Evolutionary conservation across 2,113 vertebrate genomes (phyloP).

Genomic region (Aythya baeri): DNA sequence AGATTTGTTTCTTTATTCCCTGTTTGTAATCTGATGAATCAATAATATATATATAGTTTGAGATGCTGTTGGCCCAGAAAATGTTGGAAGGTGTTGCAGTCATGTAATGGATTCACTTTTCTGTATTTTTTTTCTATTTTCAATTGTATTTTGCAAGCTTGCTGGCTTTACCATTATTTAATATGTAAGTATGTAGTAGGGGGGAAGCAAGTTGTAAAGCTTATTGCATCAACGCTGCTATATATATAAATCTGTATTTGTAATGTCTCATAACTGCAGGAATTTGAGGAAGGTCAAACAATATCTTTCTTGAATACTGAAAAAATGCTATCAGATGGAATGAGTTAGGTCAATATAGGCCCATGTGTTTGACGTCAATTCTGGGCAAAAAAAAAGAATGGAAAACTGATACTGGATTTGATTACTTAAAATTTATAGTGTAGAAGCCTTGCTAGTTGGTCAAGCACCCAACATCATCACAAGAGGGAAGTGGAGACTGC

Average conservation of each 20-base stretch:
- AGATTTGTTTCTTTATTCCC: neutral
- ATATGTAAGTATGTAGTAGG: neutral
- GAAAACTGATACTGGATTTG: neutral
- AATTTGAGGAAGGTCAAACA: neutral
- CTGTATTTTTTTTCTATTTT: neutral
- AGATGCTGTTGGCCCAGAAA: neutral
- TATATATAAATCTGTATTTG: neutral
- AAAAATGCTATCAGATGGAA: neutral
- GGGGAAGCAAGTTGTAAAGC: neutral
- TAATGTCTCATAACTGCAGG: neutral
- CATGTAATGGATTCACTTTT: neutral
- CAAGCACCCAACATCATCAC: neutral
- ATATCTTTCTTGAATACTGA: neutral
- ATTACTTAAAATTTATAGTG: neutral
- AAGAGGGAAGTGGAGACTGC: rapidly evolving
- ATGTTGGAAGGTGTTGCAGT: neutral
- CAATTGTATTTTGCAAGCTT: neutral
- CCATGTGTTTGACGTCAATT: neutral
- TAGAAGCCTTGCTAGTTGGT: neutral
- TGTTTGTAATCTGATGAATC: neutral
- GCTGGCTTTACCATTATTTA: neutral
- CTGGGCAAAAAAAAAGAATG: neutral
- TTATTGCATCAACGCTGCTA: neutral
- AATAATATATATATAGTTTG: neutral
- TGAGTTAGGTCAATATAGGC: neutral